These are phyloP conservation scores for Anoura caudifer DNA, from an alignment of 2,113 vertebrate genomes.

Conservation along the genomic window DNA sequence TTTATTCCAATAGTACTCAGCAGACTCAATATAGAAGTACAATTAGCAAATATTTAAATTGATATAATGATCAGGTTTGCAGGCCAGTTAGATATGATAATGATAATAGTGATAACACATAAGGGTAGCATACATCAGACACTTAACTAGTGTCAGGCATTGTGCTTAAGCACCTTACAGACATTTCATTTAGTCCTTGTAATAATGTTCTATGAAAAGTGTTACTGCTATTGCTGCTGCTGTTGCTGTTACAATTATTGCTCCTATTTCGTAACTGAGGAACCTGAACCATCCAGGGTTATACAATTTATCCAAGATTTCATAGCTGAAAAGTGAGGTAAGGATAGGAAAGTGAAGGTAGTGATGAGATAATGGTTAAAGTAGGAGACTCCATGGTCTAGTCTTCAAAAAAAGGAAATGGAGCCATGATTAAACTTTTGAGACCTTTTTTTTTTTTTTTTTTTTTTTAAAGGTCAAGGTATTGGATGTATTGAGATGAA, in stretches of 20 bases:
- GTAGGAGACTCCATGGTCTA: not conserved
- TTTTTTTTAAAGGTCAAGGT: not conserved
- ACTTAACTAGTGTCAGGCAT: not conserved
- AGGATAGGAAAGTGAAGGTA: not conserved
- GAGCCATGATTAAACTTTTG: not conserved
- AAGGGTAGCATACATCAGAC: not conserved
- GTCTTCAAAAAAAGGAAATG: slow-evolving; percentile 20
- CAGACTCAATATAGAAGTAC: not conserved
- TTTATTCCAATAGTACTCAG: not conserved
- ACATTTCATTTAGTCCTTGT: not conserved
- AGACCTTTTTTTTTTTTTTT: too few species aligned
- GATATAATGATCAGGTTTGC: not conserved
- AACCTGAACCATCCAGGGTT: not conserved
- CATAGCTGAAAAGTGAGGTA: not conserved
- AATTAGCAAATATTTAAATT: not conserved
- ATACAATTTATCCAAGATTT: not conserved
- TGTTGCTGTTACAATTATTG: not conserved
- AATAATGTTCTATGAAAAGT: not conserved
- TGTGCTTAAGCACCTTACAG: not conserved
- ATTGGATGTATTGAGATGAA: not conserved
- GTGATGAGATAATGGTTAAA: not conserved
- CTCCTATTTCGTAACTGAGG: not conserved
- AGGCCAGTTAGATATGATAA: not conserved
- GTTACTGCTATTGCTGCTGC: not conserved
- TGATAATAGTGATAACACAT: not conserved